Percentiles rank a stretch among this genome's conserved stretches.
Evolutionary conservation across 30 jellyfish, hydroid and myxozoan species (phyloP).

Genomic region (Pelagia noctiluca): DNA sequence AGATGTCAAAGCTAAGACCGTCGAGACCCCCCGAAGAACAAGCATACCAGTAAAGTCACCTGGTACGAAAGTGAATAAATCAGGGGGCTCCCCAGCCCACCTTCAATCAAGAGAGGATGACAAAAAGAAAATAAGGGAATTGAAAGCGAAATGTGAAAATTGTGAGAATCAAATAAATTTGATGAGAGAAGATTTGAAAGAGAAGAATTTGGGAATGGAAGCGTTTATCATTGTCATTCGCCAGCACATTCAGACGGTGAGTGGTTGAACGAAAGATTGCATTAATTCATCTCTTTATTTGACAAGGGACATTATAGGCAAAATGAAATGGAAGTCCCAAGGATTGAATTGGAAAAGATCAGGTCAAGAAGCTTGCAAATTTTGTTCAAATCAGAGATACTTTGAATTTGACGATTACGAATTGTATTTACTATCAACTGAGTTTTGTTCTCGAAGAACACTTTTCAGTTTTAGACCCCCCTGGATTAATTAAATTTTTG

Average conservation of each 20-base stretch:
- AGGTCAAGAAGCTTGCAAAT: too few relatives aligned
- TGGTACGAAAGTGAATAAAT: background rate
- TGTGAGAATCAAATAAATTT: slow-evolving; percentile 52
- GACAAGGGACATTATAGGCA: too few relatives aligned
- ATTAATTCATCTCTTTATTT: too few relatives aligned
- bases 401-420: too few relatives aligned
- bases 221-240: slow-evolving; percentile 83
- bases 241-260: slow-evolving; percentile 71
- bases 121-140: slow-evolving; percentile 33
- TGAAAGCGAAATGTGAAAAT: slow-evolving; percentile 45
- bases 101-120: slow-evolving; percentile 20
- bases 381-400: too few relatives aligned
- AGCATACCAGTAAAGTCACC: slow-evolving; percentile 5
- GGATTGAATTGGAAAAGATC: too few relatives aligned
- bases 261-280: too few relatives aligned
- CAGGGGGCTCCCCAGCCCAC: slow-evolving; percentile 11
- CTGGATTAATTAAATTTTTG: too few relatives aligned
- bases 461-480: too few relatives aligned
- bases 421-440: too few relatives aligned
- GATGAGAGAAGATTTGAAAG: slow-evolving; percentile 25
- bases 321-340: too few relatives aligned
- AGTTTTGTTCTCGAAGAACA: too few relatives aligned
- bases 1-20: background rate
- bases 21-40: slow-evolving; percentile 26
- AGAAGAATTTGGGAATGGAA: slow-evolving; percentile 69